Conservation (phyloP, 2,888 invertebrate genomes). For the Metopia argyrocephala region DNA sequence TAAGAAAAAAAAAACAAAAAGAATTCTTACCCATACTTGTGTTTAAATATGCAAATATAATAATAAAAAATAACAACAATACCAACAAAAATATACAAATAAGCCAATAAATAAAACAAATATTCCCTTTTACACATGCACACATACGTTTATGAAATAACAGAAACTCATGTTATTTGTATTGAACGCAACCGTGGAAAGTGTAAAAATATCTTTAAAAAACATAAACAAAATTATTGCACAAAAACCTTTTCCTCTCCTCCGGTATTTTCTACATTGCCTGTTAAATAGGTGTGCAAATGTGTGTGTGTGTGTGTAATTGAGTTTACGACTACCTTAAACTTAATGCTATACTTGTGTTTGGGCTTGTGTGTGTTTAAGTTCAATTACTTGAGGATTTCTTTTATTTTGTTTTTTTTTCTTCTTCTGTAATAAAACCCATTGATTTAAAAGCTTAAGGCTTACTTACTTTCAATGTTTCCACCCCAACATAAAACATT, state of each 20-base stretch:
- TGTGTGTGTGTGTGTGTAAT: neutral
- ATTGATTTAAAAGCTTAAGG: slow-evolving; percentile 31
- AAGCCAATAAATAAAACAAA: too few relatives aligned
- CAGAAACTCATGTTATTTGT: slow-evolving; percentile 22
- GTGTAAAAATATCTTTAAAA: slow-evolving; percentile 10
- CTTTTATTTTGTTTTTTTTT: too few relatives aligned
- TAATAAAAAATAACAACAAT: slow-evolving; percentile 4
- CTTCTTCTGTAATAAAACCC: neutral
- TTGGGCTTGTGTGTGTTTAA: neutral
- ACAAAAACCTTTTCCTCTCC: too few relatives aligned
- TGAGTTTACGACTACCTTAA: too few relatives aligned
- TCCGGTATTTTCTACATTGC: too few relatives aligned
- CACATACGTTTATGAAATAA: too few relatives aligned
- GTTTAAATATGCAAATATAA: slow-evolving; percentile 6
- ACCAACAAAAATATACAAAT: neutral
- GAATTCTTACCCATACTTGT: neutral
- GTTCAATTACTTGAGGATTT: neutral
- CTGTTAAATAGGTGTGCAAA: too few relatives aligned
- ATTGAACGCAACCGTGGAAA: neutral
- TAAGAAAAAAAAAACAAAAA: neutral
- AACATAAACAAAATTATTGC: neutral
- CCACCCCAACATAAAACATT: neutral
- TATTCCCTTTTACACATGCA: neutral
- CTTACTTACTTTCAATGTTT: neutral
- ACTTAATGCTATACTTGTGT: neutral